Evolutionary conservation across 2,113 vertebrate species (phyloP), one percentile per base, ranked within the genome.

Genomic region (Columbina picui): DNA sequence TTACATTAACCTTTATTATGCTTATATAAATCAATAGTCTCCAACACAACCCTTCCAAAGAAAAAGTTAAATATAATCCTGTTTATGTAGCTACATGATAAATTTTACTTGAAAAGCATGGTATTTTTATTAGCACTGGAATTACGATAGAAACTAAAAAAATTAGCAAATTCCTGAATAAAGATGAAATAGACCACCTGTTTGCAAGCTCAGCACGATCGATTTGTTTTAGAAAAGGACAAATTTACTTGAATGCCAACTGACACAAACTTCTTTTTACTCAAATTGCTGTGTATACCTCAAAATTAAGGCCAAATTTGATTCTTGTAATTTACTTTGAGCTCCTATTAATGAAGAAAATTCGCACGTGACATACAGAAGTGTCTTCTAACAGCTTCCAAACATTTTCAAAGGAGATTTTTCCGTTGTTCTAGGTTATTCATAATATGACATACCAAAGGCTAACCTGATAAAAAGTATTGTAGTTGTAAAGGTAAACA

Each of bases 1-100:
- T 95, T 94, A 90, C 50, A 73, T 85, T 94, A 91, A 90, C 55
- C 60, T 94, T 90, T 90, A 90, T 90, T 91, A 89, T 50, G 56
- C n/a, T 76, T 87, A 32, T 26, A 89, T 75, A 95, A 96, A 94
- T 93, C 79, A 92, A n/a, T 76, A 25, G 7, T 57, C 68, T 78
- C 26, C 71, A 92, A 55, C 30, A 75, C 49, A 71, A 87, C 9
- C 15, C 39, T 85, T 80, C 34, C 32, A 70, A 65, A 85, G 10
- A 85, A 30, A 25, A 85, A 84, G 45, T 78, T 82, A 91, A 91
- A 85, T 60, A 38, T 34, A 89, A 84, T 73, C 29, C 49, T 76
- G 25, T 79, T 95, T 89, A 64, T 41, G 61, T 17, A 85, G 39
- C 43, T n/a, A 73, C 12, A 76, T 39, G 30, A 71, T 32, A 27